Evolutionary conservation across 2,797 vertebrate species (phyloP), one percentile per base, ranked within the genome.

Genomic region (Gymnoscopelus microlampas): DNA sequence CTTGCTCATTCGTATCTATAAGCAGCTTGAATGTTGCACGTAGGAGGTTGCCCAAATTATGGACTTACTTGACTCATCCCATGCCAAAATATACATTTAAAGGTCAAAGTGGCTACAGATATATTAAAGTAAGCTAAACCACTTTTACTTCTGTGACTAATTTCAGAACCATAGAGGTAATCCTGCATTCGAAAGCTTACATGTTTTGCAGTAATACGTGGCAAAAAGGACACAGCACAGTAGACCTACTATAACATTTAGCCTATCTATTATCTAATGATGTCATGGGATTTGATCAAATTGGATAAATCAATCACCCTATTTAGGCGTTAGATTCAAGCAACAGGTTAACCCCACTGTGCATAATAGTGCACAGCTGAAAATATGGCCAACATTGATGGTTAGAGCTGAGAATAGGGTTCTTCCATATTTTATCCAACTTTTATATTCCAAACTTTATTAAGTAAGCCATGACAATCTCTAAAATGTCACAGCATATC

Each of bases 21-120:
- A 88, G 88, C 79, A 77, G 88, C 88, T 91, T 85, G 90, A 88
- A 92, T 89, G 91, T 89, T 92, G 90, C 85, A 88, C 87, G 91
- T 91, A 84, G 88, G 89, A 91, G 89, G 88, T 90, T 89, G 76
- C 67, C 73, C 69, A 83, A 86, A 89, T 87, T 82, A 76, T 60
- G 73, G 81, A 75, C 82, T 87, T 80, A 86, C 81, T 89, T 83
- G 85, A 89, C 73, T 77, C 78, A 91, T 88, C 88, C 63, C 53
- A 9, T 86, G 89, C 87, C 87, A 89, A 80, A 70, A 50, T 65
- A 80, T 81, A 64, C 67, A 72, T 82, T 70, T 55, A 54, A 78
- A 77, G 89, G 89, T 90, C 88, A 90, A 80, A 82, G 83, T 77
- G 74, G 63, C 77, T 67, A 23, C 39, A 76, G 81, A 29, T 54